Evolutionary conservation across 30 jellyfish, hydroid and myxozoan genomes (phyloP), one percentile per base, ranked within the genome.

Genomic region (Turritopsis rubra): DNA sequence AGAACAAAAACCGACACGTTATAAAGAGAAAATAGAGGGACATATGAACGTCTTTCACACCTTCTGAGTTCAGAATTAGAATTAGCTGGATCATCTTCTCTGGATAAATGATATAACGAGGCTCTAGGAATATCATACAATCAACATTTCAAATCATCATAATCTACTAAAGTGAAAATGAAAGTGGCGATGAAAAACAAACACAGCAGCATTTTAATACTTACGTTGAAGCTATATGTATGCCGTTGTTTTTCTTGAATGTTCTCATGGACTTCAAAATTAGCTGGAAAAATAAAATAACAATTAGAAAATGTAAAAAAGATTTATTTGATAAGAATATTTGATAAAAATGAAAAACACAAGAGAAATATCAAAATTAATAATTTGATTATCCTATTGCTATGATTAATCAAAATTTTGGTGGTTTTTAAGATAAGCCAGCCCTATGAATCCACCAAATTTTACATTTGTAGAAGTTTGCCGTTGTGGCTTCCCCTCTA

Each of bases 201-300:
- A 68, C 9, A 68, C 17, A 68, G 77, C 30, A 27, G 19, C 9
- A 23, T 68, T 1, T 80, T 4, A 31, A 41, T n/a, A 68, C 85
- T 77, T 29, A 77, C 85, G 85, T 77, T 77, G 85, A 19, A 28
- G 85, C 85, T 26, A 77, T 77, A 29, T 77, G 85, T 28, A 77
- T 77, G 72, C 29, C 72, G 20, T 77, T 26, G 25, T 25, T 66
- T 18, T 29, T 52, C 53, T 77, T 77, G 85, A 77, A 77, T 29
- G 73, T 77, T 77, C 53, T 60, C 85, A 77, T 77, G 19, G 85
- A 53, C 72, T 77, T 25, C 74, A 77, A 53, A 77, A 77, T 25
- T 30, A 29, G 28, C 85, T 77, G 71, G n/a, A n/a, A n/a, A n/a
- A n/a, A n/a, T n/a, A n/a, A n/a, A 77, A 77, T 26, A 21, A 9